Evolutionary conservation across 2,797 vertebrate genomes (phyloP), one percentile per base, ranked within the genome.

Genomic region (Fistularia tabacaria): DNA sequence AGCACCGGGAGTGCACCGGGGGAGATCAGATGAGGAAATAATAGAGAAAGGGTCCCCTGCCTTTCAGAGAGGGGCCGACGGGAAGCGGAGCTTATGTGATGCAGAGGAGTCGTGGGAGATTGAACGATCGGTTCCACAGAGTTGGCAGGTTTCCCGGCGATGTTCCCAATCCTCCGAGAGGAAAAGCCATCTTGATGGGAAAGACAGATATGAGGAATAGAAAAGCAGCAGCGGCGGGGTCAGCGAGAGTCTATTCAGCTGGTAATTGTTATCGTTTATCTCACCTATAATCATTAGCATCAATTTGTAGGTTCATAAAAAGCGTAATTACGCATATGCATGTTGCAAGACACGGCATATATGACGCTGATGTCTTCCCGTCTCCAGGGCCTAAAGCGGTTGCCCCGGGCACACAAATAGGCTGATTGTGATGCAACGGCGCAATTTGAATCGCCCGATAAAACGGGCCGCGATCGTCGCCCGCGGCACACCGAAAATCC

Each of bases 1-100:
- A 77, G 80, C 74, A 62, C 53, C 42, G 43, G 47, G 56, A 83
- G 84, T 80, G 71, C 79, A 82, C 82, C 57, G 47, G 66, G 75
- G 69, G 78, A 76, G 76, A 85, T 81, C 83, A 79, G 83, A 82
- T 82, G 81, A 72, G 77, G 61, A 80, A 82, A 85, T 85, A 87
- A 87, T 87, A 69, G 79, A 81, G 87, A 77, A 25, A 41, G 64
- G 74, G 82, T 85, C 74, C 69, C 67, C 69, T 9, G 51, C 69
- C 66, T 76, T n/a, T 80, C 71, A 53, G 59, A 67, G 66, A 61
- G 59, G 51, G 62, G 64, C 59, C 46, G 69, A 56, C 51, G 40
- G 61, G 55, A 64, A 55, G 54, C 8, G 9, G 40, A 46, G 66
- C 61, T 75, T 77, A 73, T 67, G 73, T 77, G 76, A 85, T 83